Evolutionary conservation across 1,140 invertebrate species (phyloP).

Genomic region (Acromyrmex echinatior): DNA sequence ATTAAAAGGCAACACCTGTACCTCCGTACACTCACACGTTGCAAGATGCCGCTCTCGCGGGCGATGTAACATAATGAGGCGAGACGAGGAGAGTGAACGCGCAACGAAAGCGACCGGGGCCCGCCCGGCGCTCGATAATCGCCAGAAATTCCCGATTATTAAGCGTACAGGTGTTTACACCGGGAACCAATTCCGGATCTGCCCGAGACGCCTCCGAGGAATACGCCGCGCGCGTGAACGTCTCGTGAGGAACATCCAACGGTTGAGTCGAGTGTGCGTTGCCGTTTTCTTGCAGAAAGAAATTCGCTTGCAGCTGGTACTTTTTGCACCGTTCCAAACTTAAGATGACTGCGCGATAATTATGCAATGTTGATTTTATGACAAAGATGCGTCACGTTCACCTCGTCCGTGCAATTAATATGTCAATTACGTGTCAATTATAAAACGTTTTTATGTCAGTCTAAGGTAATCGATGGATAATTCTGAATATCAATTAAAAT

Average conservation of each 20-base stretch:
- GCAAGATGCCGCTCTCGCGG: slow-evolving; percentile 40
- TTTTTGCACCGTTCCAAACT: slow-evolving; percentile 21
- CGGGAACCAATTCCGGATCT: slow-evolving; percentile 57
- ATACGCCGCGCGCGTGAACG: slow-evolving; percentile 27
- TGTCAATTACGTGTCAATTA: not conserved
- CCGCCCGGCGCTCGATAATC: slow-evolving; percentile 26
- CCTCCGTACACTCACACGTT: slow-evolving; percentile 31
- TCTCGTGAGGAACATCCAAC: not conserved
- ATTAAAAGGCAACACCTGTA: slow-evolving; percentile 78
- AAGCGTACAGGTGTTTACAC: slow-evolving; percentile 68
- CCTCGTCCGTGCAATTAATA: not conserved
- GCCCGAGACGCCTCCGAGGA: slow-evolving; percentile 33
- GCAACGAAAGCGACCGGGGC: slow-evolving; percentile 13
- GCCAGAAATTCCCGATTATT: slow-evolving; percentile 63
- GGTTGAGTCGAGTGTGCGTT: not conserved
- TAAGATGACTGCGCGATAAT: slow-evolving; percentile 47
- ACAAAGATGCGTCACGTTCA: not conserved
- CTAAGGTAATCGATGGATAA: not conserved
- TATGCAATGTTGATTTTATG: slow-evolving; percentile 45
- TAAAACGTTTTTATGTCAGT: not conserved
- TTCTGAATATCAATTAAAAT: slow-evolving; percentile 8
- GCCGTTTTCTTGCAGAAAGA: slow-evolving; percentile 37
- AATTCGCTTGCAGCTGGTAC: slow-evolving; percentile 51
- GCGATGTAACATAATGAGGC: slow-evolving; percentile 54
- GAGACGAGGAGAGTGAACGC: slow-evolving; percentile 33